Conservation (phyloP, 1,140 invertebrate species). For the Ericerus pela region DNA sequence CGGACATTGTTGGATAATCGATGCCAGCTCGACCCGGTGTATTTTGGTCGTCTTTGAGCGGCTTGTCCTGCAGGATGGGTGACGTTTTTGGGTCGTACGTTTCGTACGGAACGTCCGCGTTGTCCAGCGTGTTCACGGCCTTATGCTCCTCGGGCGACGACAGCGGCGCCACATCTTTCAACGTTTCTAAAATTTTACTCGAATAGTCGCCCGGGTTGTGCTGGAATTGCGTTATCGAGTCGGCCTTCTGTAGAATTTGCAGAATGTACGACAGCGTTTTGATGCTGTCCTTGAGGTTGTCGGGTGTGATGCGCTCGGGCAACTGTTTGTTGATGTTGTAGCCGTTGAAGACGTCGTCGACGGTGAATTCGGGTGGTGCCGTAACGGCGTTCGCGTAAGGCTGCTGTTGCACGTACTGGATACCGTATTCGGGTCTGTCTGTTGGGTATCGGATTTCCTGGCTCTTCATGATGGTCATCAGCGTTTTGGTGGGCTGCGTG, state of each 20-base stretch:
- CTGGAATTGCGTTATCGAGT: neutral
- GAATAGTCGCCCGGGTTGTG: slow-evolving; percentile 1
- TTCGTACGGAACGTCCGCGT: neutral
- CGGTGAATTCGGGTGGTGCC: neutral
- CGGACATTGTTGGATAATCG: slow-evolving; percentile 63
- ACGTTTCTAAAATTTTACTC: neutral
- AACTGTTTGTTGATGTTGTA: slow-evolving; percentile 54
- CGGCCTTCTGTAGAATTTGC: slow-evolving; percentile 23
- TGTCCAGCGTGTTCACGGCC: slow-evolving; percentile 1
- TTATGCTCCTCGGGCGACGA: slow-evolving; percentile 2
- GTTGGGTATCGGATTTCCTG: slow-evolving; percentile 3
- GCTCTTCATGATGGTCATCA: slow-evolving; percentile 13
- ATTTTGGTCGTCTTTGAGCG: slow-evolving; percentile 35
- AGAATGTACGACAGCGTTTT: slow-evolving; percentile 52
- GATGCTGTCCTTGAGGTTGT: slow-evolving; percentile 62
- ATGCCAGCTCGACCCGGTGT: slow-evolving; percentile 60
- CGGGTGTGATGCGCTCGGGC: slow-evolving; percentile 51
- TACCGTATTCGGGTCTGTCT: neutral
- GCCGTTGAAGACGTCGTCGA: slow-evolving; percentile 34
- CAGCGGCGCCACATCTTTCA: neutral
- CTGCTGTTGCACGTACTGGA: neutral
- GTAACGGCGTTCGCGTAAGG: neutral
- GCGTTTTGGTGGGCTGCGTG: neutral
- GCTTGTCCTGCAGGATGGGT: neutral
- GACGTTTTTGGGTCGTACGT: slow-evolving; percentile 5